Base-by-base conservation (phyloP, 2,888 invertebrate genomes). In the Drosophila recens region DNA sequence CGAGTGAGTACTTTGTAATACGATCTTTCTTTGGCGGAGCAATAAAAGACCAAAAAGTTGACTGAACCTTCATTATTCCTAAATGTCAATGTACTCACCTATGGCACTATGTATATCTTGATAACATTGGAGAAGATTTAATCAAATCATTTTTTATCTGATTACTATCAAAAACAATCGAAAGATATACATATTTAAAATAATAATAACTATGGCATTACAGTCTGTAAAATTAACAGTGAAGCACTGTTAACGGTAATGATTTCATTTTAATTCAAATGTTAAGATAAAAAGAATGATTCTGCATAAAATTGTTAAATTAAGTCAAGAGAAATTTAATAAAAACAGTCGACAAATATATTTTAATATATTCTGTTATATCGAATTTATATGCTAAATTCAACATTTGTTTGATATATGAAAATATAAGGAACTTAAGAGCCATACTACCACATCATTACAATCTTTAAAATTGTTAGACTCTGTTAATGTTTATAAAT, bases 31-130 rank as follows among this genome's bases (percentile, higher is more conserved):
- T 58, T 36, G 36, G 15, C 54, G 57, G 38, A 56, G 30, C 42
- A 13, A 33, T 40, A 34, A 23, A 17, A 43, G 38, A 53, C 23
- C 48, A 20, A 67, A 11, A 59, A 73, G 76, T 76, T 76, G 59
- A 78, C 48, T 78, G 78, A 76, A 78, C 76, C 61, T 49, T 58
- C 20, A 9, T 34, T 45, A 4, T 15, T 36, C 15, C 8, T 36
- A 43, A 38, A 61, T 69, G 75, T 76, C 75, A 76, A 76, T 52
- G 78, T 48, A 76, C 75, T 61, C 15, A 10, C 30, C 46, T 53
- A 30, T 27, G 17, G 9, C 15, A 46, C 27, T 46, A 13, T n/a
- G n/a, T n/a, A n/a, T 38, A 38, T 11, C 42, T 30, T 33, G 11
- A 42, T 40, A 30, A 3, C 17, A 43, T 42, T 51, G 10, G n/a